Conservation (phyloP, 2,888 invertebrate species). For the Lithophane socia region DNA sequence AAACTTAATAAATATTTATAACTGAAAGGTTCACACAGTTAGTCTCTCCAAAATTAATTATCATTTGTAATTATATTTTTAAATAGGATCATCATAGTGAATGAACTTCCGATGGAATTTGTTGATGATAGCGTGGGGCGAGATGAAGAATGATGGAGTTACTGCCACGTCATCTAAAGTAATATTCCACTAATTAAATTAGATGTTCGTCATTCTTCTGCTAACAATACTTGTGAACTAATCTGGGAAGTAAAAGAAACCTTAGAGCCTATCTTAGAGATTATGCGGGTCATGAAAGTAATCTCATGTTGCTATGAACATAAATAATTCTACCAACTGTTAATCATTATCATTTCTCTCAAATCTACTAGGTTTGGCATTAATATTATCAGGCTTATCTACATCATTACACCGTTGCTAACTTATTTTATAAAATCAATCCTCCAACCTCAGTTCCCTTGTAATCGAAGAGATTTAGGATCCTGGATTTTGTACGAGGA, state of each 20-base stretch:
- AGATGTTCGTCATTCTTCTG: slow-evolving; percentile 43
- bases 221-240: slow-evolving; percentile 47
- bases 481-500: not conserved
- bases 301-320: not conserved
- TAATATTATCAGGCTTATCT: not conserved
- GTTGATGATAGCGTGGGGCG: slow-evolving; percentile 46
- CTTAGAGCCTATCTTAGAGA: not conserved
- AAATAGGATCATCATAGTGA: slow-evolving; percentile 40
- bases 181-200: slow-evolving; percentile 54
- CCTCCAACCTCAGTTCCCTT: too few species aligned
- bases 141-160: slow-evolving; percentile 11
- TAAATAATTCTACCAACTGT: not conserved
- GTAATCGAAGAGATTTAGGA: not conserved
- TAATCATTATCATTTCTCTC: not conserved
- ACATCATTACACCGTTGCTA: not conserved
- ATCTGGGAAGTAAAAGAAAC: slow-evolving; percentile 24
- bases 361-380: not conserved
- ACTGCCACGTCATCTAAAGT: slow-evolving; percentile 54
- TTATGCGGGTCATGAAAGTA: slow-evolving; percentile 2
- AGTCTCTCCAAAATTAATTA: slow-evolving; percentile 51
- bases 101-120: slow-evolving; percentile 48
- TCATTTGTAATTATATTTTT: slow-evolving; percentile 48
- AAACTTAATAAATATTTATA: slow-evolving; percentile 52
- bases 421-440: not conserved
- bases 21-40: slow-evolving; percentile 39